Evolutionary conservation across 2,113 vertebrate genomes (phyloP).

Genomic region (Fulica atra): DNA sequence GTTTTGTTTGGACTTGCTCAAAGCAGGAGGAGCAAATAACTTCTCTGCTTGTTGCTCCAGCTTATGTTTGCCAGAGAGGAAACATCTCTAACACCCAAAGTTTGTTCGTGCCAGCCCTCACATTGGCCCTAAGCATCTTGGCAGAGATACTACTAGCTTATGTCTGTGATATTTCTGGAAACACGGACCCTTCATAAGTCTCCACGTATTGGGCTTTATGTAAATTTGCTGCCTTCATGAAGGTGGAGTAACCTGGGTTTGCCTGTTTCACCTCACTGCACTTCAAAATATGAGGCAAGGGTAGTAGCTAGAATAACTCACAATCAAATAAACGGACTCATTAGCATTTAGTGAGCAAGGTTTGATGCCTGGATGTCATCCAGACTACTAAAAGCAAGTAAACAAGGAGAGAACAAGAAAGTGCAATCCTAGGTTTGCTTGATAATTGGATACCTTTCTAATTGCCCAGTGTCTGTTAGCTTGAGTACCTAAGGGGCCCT

Average conservation of each 20-base stretch:
- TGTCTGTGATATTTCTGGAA: neutral
- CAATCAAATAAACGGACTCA: neutral
- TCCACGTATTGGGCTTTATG: neutral
- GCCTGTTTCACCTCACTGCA: neutral
- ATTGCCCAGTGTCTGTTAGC: neutral
- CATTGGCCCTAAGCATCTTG: neutral
- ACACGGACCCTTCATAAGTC: neutral
- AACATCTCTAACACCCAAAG: neutral
- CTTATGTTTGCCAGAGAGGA: neutral
- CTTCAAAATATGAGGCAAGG: neutral
- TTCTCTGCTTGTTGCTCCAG: neutral
- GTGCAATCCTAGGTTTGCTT: neutral
- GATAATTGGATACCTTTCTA: neutral
- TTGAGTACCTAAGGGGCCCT: neutral
- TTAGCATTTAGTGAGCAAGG: slow-evolving; percentile 5
- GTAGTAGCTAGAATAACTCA: neutral
- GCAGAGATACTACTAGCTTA: neutral
- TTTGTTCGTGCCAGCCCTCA: neutral
- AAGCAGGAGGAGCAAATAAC: neutral
- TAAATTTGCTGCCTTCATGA: neutral
- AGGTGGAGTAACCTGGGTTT: neutral
- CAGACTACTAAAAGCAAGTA: neutral
- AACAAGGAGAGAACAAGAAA: slow-evolving; percentile 18
- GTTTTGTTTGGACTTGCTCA: slow-evolving; percentile 33
- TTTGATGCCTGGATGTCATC: neutral